Evolutionary conservation across 2,113 vertebrate species (phyloP).

Genomic region (Protomyctophum bolini): DNA sequence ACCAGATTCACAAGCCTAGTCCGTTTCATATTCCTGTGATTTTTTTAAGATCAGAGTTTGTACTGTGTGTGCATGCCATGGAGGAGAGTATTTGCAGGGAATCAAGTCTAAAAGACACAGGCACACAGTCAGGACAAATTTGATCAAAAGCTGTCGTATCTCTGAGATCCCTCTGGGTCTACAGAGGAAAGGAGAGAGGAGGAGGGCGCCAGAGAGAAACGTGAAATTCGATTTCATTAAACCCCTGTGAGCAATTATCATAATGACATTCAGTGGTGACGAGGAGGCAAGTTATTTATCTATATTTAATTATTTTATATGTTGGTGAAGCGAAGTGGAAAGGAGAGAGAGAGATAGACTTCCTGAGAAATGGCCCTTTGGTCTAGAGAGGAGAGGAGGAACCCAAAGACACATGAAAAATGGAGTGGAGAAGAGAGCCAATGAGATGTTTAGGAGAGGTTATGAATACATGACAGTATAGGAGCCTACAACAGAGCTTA

Average conservation of each 20-base stretch:
- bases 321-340: slow-evolving; percentile 51
- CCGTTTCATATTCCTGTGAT: not conserved
- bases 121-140: slow-evolving; percentile 19
- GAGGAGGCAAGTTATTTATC: slow-evolving; percentile 28
- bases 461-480: not conserved
- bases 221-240: slow-evolving; percentile 66
- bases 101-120: slow-evolving; percentile 1
- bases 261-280: slow-evolving; percentile 62
- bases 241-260: slow-evolving; percentile 66
- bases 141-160: slow-evolving; percentile 15
- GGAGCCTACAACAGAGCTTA: too few species aligned
- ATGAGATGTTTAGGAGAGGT: slow-evolving; percentile 37
- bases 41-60: not conserved
- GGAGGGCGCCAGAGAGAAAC: slow-evolving; percentile 40
- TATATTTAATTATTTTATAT: slow-evolving; percentile 7
- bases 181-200: not conserved
- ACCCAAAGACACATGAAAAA: slow-evolving; percentile 8
- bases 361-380: slow-evolving; percentile 31
- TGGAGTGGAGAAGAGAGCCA: slow-evolving; percentile 26
- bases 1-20: too few species aligned
- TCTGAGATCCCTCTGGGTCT: slow-evolving; percentile 1
- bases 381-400: slow-evolving; percentile 20
- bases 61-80: slow-evolving; percentile 10
- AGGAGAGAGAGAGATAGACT: slow-evolving; percentile 32
- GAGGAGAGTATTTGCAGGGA: not conserved